Base-by-base conservation (phyloP, 1,140 invertebrate species). In the Oreohelix idahoensis region DNA sequence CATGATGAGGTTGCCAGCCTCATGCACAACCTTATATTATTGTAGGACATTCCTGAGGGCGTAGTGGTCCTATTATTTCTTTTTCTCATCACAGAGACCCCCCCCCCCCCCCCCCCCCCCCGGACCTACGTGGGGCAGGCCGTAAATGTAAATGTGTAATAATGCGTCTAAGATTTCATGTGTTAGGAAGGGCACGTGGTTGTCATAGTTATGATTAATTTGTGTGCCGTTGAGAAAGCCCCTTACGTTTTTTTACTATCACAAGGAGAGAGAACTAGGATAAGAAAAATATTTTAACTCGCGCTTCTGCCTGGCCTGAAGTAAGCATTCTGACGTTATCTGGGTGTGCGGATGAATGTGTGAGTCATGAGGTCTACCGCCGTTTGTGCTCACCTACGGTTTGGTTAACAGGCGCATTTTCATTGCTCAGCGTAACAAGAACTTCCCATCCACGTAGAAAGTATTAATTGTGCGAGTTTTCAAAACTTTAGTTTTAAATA, bases 291-390 rank as follows among this genome's bases (percentile, higher is more conserved):
- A 39, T 15, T 39, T 38, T 26, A 1, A 39, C 4, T 45, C 36
- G 38, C 39, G 13, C 26, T 42, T 39, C 38, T n/a, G 0, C 71
- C 15, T 35, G 42, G 38, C 26, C 20, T n/a, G 35, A n/a, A 32
- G 73, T 42, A 11, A 38, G 38, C 73, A 75, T 15, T 23, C n/a
- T 38, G 26, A 42, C 73, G n/a, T 75, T 75, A 75, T 39, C 38
- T 38, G 38, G 26, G 38, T n/a, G 38, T n/a, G 45, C 73, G 32
- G 73, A 42, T 32, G 38, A 20, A 29, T 13, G 73, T 39, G 38
- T 75, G 73, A 42, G 38, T 42, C 45, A 39, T 20, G 4, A 26
- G n/a, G 8, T 29, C 38, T 75, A 42, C 73, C 0, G 23, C 36
- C 23, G 10, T 75, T 11, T 69, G 5, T 17, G 70, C 38, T 42